These are phyloP conservation scores for Microplitis demolitor DNA, from an alignment of 1,140 invertebrate species.

Conservation along the genomic window DNA sequence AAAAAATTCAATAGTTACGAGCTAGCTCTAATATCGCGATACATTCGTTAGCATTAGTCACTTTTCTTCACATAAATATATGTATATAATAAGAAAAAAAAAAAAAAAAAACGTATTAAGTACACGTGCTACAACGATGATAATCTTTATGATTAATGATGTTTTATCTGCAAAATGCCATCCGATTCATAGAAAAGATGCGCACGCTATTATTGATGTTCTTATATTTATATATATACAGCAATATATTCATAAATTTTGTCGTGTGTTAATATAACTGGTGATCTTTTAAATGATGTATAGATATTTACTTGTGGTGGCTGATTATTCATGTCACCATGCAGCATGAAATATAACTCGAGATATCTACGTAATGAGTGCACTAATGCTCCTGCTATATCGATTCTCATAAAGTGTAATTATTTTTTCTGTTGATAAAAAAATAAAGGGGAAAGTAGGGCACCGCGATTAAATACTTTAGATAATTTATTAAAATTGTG, in stretches of 20 bases:
- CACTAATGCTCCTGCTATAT: no score
- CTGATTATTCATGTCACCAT: not conserved
- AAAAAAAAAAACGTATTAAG: not conserved
- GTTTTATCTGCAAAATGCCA: not conserved
- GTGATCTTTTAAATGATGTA: not conserved
- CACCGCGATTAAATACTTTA: no score
- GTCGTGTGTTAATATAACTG: no score
- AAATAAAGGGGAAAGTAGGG: not conserved
- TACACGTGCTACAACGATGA: not conserved
- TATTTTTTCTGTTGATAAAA: not conserved
- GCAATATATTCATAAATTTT: not conserved
- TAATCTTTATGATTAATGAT: conserved; percentile 2
- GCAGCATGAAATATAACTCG: not conserved
- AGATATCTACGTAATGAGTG: not conserved
- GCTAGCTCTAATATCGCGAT: no score
- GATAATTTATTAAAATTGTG: no score
- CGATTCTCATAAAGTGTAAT: no score
- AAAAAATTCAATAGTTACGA: no score
- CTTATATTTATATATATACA: not conserved
- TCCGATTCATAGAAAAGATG: conserved; percentile 1
- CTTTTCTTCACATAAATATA: not conserved
- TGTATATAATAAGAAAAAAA: not conserved
- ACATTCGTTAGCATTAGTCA: no score
- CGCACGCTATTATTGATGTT: not conserved
- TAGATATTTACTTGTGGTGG: not conserved